A percentile compares a stretch with the other conserved stretches of the same genome.
phyloP scores from a whole-genome alignment of 2,797 vertebrate species.

The Takifugu rubripes region DNA sequence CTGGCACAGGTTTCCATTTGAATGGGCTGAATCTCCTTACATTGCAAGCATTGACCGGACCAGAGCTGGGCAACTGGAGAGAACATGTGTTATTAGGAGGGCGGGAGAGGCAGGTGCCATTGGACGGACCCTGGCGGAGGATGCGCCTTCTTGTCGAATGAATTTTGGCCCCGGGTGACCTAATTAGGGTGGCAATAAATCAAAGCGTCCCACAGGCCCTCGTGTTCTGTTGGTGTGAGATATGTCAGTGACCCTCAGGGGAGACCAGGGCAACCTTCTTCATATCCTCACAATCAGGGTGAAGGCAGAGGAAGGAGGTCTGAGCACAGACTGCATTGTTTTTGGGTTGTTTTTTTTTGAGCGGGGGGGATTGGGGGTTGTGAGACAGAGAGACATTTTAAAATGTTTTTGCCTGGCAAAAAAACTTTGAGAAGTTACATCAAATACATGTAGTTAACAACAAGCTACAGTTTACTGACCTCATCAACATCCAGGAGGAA shows the following conservation, averaged over 20 bases:
- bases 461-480: no score
- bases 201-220: conserved; percentile 52
- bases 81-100: conserved; percentile 39
- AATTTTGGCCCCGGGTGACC: conserved; percentile 65
- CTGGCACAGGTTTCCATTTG: conserved; percentile 64
- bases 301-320: conserved; percentile 37
- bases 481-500: no score
- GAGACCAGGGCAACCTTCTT: conserved; percentile 55
- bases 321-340: conserved; percentile 10
- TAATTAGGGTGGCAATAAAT: conserved; percentile 71
- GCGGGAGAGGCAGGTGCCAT: background rate
- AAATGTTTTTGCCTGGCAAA: no score
- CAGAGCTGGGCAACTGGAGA: conserved; percentile 13
- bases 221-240: conserved; percentile 53
- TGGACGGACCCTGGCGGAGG: conserved; percentile 24
- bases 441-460: no score
- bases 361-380: no score
- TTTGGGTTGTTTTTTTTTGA: no score
- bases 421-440: no score
- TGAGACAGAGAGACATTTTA: no score
- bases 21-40: conserved; percentile 47
- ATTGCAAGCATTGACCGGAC: conserved; percentile 22
- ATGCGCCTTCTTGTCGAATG: conserved; percentile 60
- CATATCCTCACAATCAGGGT: conserved; percentile 55
- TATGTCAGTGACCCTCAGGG: conserved; percentile 60